phyloP scores from a whole-genome alignment of 2,888 invertebrate species.

The Seira musarum region DNA sequence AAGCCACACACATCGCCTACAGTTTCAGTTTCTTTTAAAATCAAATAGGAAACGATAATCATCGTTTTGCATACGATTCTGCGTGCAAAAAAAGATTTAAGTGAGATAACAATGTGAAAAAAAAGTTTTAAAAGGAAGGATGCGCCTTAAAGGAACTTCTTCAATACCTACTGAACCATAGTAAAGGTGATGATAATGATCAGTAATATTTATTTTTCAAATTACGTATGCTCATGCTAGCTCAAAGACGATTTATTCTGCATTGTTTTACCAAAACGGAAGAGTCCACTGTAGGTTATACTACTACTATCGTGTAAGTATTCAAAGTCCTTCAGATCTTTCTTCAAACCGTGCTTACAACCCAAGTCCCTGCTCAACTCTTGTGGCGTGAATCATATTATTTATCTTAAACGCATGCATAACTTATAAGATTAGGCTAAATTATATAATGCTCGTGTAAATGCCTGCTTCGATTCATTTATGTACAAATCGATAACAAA shows the following conservation, averaged over 20 bases:
- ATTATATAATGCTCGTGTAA: background rate
- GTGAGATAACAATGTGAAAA: constrained; percentile 40
- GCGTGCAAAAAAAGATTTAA: constrained; percentile 37
- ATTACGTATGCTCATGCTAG: constrained; percentile 22
- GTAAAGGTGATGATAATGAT: constrained; percentile 19
- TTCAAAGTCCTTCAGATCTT: no score
- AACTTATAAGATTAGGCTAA: background rate
- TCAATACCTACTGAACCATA: background rate
- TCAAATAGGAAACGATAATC: constrained; percentile 38
- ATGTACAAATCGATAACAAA: background rate
- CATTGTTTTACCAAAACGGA: background rate
- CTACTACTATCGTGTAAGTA: no score
- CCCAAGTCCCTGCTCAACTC: no score
- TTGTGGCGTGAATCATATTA: no score
- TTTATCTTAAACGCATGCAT: constrained; percentile 1
- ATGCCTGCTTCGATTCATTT: background rate
- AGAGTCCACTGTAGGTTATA: background rate
- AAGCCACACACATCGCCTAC: background rate
- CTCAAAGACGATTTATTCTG: background rate
- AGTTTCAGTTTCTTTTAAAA: constrained; percentile 3
- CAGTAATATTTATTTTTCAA: constrained; percentile 6
- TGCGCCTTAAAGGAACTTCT: background rate
- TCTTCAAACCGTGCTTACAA: no score
- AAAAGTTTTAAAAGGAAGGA: constrained; percentile 2
- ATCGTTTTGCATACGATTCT: constrained; percentile 28